Evolutionary conservation across 2,113 vertebrate species (phyloP).

Genomic region (Dissostichus mawsoni): DNA sequence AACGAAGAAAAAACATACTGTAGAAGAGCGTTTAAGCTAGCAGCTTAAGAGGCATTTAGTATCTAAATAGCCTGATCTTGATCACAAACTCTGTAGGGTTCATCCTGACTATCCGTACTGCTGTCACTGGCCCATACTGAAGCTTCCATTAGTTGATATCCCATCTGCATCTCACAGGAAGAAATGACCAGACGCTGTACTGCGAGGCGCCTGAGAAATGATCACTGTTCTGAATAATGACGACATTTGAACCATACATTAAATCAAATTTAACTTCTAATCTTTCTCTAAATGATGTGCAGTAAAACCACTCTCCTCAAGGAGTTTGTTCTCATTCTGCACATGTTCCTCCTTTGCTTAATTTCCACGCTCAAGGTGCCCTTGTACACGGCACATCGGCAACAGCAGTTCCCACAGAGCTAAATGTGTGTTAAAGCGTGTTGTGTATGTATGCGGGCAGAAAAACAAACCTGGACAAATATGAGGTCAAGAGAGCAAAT

Average conservation of each 20-base stretch:
- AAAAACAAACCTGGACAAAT: conserved; percentile 41
- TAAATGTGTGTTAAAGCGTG: not conserved
- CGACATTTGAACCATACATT: conserved; percentile 34
- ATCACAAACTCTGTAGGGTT: not conserved
- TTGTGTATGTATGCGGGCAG: conserved; percentile 14
- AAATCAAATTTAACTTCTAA: conserved; percentile 40
- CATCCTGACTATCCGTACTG: not conserved
- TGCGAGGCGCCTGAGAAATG: conserved; percentile 8
- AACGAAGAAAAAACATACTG: not conserved
- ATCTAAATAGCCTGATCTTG: no score
- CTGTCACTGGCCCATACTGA: not conserved
- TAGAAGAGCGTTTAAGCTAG: not conserved
- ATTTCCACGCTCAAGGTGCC: conserved; percentile 52
- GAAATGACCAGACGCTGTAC: not conserved
- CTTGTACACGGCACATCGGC: conserved; percentile 49
- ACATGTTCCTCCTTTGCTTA: not conserved
- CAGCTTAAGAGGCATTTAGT: not conserved
- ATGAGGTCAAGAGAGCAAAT: conserved; percentile 64
- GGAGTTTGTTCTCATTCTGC: conserved; percentile 27
- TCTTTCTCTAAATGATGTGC: conserved; percentile 37
- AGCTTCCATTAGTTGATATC: not conserved
- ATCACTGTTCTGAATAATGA: conserved; percentile 19
- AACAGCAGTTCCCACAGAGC: conserved; percentile 22
- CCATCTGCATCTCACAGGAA: not conserved
- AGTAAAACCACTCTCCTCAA: conserved; percentile 17